phyloP scores from a whole-genome alignment of 2,797 vertebrate species.

The Chelon auratus region DNA sequence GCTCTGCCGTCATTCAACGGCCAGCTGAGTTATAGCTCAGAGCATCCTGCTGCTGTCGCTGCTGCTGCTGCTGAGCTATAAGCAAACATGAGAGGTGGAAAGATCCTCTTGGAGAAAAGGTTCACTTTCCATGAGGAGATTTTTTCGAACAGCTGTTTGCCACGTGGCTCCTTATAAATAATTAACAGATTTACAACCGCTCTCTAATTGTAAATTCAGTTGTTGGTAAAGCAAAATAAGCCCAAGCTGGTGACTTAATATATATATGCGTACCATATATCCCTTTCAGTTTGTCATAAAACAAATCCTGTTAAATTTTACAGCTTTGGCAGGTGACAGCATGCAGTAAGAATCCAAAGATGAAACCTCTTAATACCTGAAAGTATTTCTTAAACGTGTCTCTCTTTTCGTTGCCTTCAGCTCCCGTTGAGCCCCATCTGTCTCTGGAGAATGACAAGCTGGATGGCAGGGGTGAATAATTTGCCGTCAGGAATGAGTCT shows the following conservation, averaged over 20 bases:
- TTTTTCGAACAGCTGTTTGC: conserved; percentile 45
- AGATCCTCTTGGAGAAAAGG: conserved; percentile 10
- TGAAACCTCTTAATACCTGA: conserved; percentile 39
- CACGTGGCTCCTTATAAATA: conserved; percentile 59
- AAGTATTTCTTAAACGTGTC: conserved; percentile 18
- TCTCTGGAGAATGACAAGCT: conserved; percentile 37
- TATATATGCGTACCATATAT: not conserved
- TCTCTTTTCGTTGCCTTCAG: conserved; percentile 51
- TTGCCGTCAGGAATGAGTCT: conserved; percentile 29
- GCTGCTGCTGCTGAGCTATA: conserved; percentile 32
- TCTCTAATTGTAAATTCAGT: conserved; percentile 29
- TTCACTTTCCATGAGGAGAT: conserved; percentile 36
- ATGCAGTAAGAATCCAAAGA: conserved; percentile 36
- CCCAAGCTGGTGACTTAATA: conserved; percentile 29
- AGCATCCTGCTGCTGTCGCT: conserved; percentile 43
- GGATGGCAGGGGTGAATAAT: conserved; percentile 40
- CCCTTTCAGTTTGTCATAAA: conserved; percentile 30
- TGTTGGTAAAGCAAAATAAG: conserved; percentile 41
- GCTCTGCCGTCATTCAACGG: conserved; percentile 25
- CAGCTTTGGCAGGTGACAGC: conserved; percentile 29
- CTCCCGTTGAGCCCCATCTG: conserved; percentile 36
- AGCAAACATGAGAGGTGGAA: conserved; percentile 24
- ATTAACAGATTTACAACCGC: conserved; percentile 31
- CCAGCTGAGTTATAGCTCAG: conserved; percentile 34
- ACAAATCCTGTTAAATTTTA: conserved; percentile 50